These are phyloP conservation scores for Nesidiocoris tenuis DNA, from an alignment of 2,888 invertebrate species.

Conservation along the genomic window DNA sequence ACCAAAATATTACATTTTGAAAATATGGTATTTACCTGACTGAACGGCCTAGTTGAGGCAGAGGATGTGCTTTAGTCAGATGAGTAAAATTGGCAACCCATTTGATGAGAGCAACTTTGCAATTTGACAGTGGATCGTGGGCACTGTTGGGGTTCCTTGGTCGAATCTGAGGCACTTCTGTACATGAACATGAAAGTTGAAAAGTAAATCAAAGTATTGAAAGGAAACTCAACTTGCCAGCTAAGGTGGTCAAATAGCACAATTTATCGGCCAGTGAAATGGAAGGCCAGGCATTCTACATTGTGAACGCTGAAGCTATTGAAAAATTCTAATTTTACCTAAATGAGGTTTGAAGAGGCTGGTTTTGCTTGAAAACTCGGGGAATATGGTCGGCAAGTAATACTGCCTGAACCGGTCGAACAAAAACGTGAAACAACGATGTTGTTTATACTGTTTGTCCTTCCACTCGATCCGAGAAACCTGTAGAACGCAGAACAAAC, in stretches of 20 bases:
- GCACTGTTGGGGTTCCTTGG: slow-evolving; percentile 5
- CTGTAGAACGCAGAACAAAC: no score
- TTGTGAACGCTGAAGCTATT: no score
- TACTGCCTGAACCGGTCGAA: slow-evolving; percentile 87
- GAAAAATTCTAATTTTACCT: no score
- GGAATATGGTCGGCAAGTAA: slow-evolving; percentile 88
- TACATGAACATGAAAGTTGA: background rate
- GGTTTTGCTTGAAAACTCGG: slow-evolving; percentile 75
- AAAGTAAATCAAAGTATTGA: background rate
- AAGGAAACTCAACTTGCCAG: background rate
- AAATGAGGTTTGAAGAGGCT: slow-evolving; percentile 80
- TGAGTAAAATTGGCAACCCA: slow-evolving; percentile 86
- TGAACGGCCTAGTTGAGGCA: slow-evolving; percentile 47
- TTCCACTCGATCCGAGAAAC: slow-evolving; percentile 88
- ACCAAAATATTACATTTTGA: no score
- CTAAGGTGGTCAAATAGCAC: no score
- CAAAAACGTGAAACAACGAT: slow-evolving; percentile 85
- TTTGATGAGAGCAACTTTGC: slow-evolving; percentile 82
- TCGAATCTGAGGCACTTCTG: slow-evolving; percentile 45
- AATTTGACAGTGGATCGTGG: slow-evolving; percentile 67
- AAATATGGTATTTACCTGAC: slow-evolving; percentile 49
- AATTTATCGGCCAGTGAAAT: no score
- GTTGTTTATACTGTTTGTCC: slow-evolving; percentile 75
- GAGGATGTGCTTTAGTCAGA: slow-evolving; percentile 61
- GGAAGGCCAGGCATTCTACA: no score